phyloP scores from a whole-genome alignment of 1,140 invertebrate genomes.

The Bathynomus jamesi region DNA sequence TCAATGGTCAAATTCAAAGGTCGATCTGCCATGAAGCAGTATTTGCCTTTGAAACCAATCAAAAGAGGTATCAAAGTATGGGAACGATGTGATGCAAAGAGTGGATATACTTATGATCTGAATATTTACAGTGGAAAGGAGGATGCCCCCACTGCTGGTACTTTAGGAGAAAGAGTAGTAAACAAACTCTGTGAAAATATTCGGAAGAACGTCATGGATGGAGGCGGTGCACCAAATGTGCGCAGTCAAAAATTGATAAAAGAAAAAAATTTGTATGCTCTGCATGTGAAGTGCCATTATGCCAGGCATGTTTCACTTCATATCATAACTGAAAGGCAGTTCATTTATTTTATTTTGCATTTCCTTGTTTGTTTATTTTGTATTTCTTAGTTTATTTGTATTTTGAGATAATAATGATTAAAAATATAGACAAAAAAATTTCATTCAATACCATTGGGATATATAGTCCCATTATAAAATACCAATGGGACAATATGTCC shows the following conservation, averaged over 20 bases:
- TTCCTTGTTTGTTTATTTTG: not conserved
- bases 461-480: slow-evolving; percentile 1
- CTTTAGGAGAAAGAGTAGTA: slow-evolving; percentile 38
- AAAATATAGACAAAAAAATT: not conserved
- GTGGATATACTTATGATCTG: slow-evolving; percentile 39
- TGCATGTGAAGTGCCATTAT: slow-evolving; percentile 19
- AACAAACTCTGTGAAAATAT: slow-evolving; percentile 24
- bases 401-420: not conserved
- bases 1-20: slow-evolving; percentile 3
- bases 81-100: slow-evolving; percentile 37
- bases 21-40: slow-evolving; percentile 13
- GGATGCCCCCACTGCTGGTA: slow-evolving; percentile 8
- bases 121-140: slow-evolving; percentile 39
- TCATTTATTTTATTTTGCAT: not conserved
- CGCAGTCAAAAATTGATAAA: slow-evolving; percentile 13
- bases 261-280: slow-evolving; percentile 19
- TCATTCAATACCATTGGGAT: slow-evolving; percentile 1
- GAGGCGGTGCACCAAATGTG: slow-evolving; percentile 15
- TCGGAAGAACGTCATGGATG: slow-evolving; percentile 7
- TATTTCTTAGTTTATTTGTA: not conserved
- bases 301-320: slow-evolving; percentile 18
- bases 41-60: slow-evolving; percentile 40
- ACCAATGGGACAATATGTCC: too few relatives aligned
- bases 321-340: slow-evolving; percentile 12
- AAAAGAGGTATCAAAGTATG: slow-evolving; percentile 42